These are phyloP conservation scores for Athetis lepigone DNA, from an alignment of 2,888 invertebrate species.

Conservation along the genomic window DNA sequence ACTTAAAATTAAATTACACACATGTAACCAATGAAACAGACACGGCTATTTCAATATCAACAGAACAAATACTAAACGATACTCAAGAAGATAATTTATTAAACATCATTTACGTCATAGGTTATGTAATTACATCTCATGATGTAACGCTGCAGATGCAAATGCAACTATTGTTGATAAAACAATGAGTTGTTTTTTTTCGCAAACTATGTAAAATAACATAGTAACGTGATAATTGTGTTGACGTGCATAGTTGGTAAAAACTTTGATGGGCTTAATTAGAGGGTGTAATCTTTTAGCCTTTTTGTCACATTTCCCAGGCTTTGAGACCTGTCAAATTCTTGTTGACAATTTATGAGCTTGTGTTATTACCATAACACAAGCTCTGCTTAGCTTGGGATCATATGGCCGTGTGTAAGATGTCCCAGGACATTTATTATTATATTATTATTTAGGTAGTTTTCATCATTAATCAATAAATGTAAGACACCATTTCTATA, in stretches of 20 bases:
- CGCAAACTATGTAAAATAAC: not conserved
- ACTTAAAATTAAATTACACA: not conserved
- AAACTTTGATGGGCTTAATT: slow-evolving; percentile 9
- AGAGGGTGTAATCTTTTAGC: too few species aligned
- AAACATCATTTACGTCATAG: slow-evolving; percentile 58
- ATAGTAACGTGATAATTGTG: slow-evolving; percentile 1
- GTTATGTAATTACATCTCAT: slow-evolving; percentile 63
- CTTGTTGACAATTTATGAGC: too few species aligned
- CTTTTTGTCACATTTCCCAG: too few species aligned
- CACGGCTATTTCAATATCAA: slow-evolving; percentile 13
- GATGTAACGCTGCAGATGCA: slow-evolving; percentile 43
- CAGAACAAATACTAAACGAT: slow-evolving; percentile 29
- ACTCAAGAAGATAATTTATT: slow-evolving; percentile 50
- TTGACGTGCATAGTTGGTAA: slow-evolving; percentile 7
- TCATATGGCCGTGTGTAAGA: too few species aligned
- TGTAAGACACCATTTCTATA: too few species aligned
- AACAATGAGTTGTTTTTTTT: slow-evolving; percentile 24
- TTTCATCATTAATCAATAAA: too few species aligned
- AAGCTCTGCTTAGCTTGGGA: too few species aligned
- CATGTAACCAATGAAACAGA: slow-evolving; percentile 7
- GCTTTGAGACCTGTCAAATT: too few species aligned
- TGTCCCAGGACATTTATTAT: too few species aligned
- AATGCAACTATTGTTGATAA: slow-evolving; percentile 45
- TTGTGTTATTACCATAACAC: too few species aligned
- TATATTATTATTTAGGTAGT: too few species aligned